Conservation (phyloP, 2,888 invertebrate genomes). For the Synergus itoensis region DNA sequence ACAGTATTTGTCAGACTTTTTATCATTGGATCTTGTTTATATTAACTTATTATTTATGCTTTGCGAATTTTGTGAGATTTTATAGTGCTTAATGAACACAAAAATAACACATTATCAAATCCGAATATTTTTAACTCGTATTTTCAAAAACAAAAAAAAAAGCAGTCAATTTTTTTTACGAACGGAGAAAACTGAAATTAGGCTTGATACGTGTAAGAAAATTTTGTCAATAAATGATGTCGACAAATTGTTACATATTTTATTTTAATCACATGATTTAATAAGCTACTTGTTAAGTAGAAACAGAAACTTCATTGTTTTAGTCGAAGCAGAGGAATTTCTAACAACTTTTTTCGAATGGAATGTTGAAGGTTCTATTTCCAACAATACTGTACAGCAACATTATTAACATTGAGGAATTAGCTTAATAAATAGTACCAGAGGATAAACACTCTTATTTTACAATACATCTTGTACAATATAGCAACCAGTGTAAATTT, state of each 20-base stretch:
- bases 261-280: conserved; percentile 8
- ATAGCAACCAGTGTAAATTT: conserved; percentile 20
- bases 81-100: background rate
- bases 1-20: conserved; percentile 31
- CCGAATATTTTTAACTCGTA: background rate
- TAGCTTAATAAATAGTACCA: conserved; percentile 55
- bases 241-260: background rate
- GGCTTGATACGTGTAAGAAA: background rate
- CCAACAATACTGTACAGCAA: conserved; percentile 54
- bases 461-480: conserved; percentile 38
- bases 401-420: conserved; percentile 48
- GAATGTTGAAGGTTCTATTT: conserved; percentile 51
- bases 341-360: conserved; percentile 30
- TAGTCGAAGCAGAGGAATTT: background rate
- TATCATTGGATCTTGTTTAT: conserved; percentile 36
- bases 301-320: conserved; percentile 2
- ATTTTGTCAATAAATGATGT: background rate
- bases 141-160: background rate
- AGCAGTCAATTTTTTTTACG: conserved; percentile 18
- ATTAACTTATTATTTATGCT: conserved; percentile 25
- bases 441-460: conserved; percentile 39
- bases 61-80: conserved; percentile 21
- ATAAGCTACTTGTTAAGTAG: background rate
- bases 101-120: background rate
- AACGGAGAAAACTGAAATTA: conserved; percentile 23